Conservation (phyloP, 1,140 invertebrate species). For the Papilio aristodemus region DNA sequence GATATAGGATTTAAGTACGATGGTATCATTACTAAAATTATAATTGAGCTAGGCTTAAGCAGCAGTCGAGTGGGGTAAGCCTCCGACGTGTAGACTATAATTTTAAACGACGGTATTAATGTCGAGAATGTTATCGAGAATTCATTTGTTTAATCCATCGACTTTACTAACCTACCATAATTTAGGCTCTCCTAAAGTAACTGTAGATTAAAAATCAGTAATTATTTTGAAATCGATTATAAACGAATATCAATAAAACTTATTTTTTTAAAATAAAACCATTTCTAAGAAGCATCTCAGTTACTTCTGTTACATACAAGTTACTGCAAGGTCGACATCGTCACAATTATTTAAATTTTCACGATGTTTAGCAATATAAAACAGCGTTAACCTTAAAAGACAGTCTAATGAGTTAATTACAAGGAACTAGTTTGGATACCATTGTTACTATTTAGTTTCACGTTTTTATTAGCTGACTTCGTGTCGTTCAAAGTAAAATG, state of each 20-base stretch:
- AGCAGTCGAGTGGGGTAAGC: background rate
- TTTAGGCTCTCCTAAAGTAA: background rate
- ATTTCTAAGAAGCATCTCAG: too few relatives aligned
- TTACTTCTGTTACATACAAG: background rate
- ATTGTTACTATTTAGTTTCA: constrained; percentile 8
- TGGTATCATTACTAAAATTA: background rate
- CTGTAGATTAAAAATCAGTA: background rate
- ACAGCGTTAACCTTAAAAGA: background rate
- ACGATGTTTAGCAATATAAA: background rate
- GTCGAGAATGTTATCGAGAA: background rate
- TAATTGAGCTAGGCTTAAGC: background rate
- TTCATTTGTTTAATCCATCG: constrained; percentile 6
- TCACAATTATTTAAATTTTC: background rate
- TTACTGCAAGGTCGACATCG: background rate
- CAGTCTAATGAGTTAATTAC: constrained; percentile 17
- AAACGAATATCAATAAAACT: background rate
- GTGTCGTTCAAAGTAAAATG: background rate
- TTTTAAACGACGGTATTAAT: constrained; percentile 3
- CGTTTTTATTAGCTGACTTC: background rate
- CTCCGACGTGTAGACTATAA: background rate
- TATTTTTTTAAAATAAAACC: too few relatives aligned
- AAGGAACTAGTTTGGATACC: constrained; percentile 9
- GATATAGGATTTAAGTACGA: background rate
- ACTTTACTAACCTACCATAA: constrained; percentile 3
- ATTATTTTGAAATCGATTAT: background rate